A percentile compares a stretch with the other conserved stretches of the same genome.
phyloP scores from a whole-genome alignment of 2,113 vertebrate genomes.

The Calidris pugnax region DNA sequence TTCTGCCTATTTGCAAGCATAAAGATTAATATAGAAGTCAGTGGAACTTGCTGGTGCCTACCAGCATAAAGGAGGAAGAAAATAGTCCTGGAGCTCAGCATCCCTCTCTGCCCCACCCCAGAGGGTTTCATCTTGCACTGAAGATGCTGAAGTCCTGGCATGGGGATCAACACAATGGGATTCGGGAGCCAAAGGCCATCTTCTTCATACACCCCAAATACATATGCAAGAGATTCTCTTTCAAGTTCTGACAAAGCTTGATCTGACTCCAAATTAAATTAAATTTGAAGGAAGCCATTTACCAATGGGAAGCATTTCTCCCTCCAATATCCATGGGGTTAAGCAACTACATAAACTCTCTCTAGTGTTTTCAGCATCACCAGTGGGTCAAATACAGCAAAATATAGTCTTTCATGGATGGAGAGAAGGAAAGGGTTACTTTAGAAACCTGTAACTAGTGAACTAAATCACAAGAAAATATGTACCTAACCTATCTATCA shows the following conservation, averaged over 20 bases:
- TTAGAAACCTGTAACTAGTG: neutral
- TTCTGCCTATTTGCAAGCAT: neutral
- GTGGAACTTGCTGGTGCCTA: neutral
- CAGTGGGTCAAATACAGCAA: neutral
- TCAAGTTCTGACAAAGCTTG: neutral
- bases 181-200: neutral
- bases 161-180: neutral
- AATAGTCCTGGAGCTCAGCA: neutral
- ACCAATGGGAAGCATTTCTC: neutral
- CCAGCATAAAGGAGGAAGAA: neutral
- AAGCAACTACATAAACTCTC: neutral
- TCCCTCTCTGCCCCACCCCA: rapidly evolving
- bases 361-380: neutral
- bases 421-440: neutral
- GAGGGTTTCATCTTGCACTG: neutral
- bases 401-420: neutral
- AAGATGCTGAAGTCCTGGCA: neutral
- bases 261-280: neutral
- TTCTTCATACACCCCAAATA: neutral
- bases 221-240: neutral
- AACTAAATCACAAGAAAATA: neutral
- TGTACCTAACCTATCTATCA: neutral
- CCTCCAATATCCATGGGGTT: neutral
- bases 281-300: neutral
- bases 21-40: slow-evolving; percentile 31